Percentiles rank a stretch among this genome's conserved stretches.
These are phyloP conservation scores for Lasioglossum baleicum DNA, from an alignment of 1,140 invertebrate genomes.

Conservation along the genomic window DNA sequence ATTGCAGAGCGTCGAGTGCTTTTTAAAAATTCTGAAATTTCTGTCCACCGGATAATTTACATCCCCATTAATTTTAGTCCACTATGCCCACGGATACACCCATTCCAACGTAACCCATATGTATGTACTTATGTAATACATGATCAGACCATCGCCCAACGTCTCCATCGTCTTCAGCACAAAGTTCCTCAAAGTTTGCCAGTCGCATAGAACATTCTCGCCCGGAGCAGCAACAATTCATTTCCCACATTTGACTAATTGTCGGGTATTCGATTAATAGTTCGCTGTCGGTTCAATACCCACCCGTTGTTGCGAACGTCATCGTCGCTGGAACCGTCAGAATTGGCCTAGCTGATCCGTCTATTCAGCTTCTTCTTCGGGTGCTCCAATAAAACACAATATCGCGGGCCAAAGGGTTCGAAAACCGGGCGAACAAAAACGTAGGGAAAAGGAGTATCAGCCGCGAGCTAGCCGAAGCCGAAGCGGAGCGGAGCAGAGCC, in stretches of 20 bases:
- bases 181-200: not conserved
- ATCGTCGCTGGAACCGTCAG: not conserved
- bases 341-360: not conserved
- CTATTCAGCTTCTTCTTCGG: not conserved
- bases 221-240: not conserved
- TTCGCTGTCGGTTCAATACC: not conserved
- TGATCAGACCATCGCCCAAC: no score
- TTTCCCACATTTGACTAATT: constrained; percentile 3
- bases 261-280: constrained; percentile 5
- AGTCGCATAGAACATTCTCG: not conserved
- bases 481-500: no score
- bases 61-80: no score
- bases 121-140: no score
- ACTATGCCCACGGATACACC: no score
- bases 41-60: no score
- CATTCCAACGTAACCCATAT: no score
- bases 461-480: not conserved
- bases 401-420: not conserved
- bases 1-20: no score
- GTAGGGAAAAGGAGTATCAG: not conserved
- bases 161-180: no score
- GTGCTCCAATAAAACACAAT: not conserved
- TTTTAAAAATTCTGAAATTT: no score
- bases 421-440: not conserved
- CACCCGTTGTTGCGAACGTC: not conserved